Evolutionary conservation across 2,113 vertebrate species (phyloP), one percentile per base, ranked within the genome.

Genomic region (Boulengeromyrus knoepffleri): DNA sequence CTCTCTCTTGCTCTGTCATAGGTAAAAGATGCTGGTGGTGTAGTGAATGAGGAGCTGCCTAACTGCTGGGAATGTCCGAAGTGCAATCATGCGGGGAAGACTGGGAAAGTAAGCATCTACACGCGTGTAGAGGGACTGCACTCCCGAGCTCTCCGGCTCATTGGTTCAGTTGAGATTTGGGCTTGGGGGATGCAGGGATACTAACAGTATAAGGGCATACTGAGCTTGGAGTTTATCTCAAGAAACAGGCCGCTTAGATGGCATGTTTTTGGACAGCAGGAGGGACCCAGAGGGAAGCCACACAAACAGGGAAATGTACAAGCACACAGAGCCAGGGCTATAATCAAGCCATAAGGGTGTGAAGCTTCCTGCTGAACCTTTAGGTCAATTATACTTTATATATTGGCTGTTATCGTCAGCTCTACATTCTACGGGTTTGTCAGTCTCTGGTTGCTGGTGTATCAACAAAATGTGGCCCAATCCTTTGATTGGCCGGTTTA

Each of bases 51-150:
- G 1, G 98, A 99, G 94, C 94, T 99, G 93, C 98, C 98, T 12
- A 99, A 99, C 95, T 99, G 98, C 96, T 99, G 98, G 98, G 98
- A 99, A 93, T 99, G 98, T 93, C 98, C 98, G 0, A 99, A 99
- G 95, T 99, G 98, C 94, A 99, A 98, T 95, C 98, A 99, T 0
- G 98, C 98, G 1, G 98, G 98, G 88, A 99, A 99, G 95, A 99
- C 97, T 58, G 98, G 98, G 96, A 99, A 99, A 98, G 98, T 99
- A 98, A 98, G 98, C 96, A 95, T 95, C 93, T 93, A 85, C 87
- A 74, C 90, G 91, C 87, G 90, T 91, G 89, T 77, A 42, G 56
- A 8, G 19, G 6, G 47, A 46, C 45, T 5, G 21, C 84, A 27
- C 84, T 86, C 8, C 39, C 3, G 3, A 46, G 24, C 46, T 49